Evolutionary conservation across 2,888 invertebrate genomes (phyloP).

Genomic region (Drosophila mettleri): DNA sequence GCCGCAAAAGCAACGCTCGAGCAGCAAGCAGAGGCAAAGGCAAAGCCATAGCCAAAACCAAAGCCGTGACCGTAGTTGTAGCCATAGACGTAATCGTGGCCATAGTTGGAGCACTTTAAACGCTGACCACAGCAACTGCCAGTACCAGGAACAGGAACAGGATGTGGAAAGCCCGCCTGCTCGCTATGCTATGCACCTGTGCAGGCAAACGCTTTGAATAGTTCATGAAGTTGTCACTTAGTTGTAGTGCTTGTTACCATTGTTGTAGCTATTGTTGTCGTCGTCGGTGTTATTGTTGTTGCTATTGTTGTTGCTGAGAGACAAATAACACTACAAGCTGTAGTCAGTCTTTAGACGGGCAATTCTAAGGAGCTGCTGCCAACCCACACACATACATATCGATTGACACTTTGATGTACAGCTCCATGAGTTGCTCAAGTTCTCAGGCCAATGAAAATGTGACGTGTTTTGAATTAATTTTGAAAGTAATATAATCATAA

Average conservation of each 20-base stretch:
- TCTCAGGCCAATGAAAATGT: conserved; percentile 1
- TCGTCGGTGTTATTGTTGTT: conserved; percentile 7
- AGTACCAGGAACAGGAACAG: conserved; percentile 15
- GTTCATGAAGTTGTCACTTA: conserved; percentile 79
- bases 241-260: conserved; percentile 47
- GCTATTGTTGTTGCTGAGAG: conserved; percentile 21
- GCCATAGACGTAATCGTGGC: conserved; percentile 10
- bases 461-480: conserved; percentile 48
- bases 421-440: conserved; percentile 1
- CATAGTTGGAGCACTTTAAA: conserved; percentile 55
- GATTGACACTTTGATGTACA: conserved; percentile 48
- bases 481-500: neutral
- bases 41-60: conserved; percentile 18
- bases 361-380: conserved; percentile 27
- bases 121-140: conserved; percentile 57
- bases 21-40: conserved; percentile 16
- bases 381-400: conserved; percentile 13
- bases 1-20: conserved; percentile 57
- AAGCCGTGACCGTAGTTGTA: conserved; percentile 17
- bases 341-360: conserved; percentile 26
- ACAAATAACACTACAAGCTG: conserved; percentile 50
- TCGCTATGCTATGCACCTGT: conserved; percentile 12
- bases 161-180: conserved; percentile 10
- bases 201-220: conserved; percentile 62
- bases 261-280: conserved; percentile 10